These are phyloP conservation scores for Caenorhabditis briggsae DNA, from an alignment of 1,140 invertebrate genomes.

Conservation along the genomic window DNA sequence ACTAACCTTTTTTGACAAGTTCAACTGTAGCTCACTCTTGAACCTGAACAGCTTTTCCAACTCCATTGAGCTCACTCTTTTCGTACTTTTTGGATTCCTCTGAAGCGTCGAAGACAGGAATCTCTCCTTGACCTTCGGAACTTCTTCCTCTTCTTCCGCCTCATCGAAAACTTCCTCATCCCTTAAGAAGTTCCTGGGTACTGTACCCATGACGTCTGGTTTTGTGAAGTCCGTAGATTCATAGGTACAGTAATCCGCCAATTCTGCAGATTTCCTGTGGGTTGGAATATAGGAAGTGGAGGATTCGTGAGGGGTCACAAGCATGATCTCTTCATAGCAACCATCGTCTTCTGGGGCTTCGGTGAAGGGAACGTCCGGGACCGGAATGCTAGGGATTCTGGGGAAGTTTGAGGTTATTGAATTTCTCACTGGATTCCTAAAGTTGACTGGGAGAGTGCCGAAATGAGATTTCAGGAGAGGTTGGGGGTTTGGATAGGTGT, in stretches of 20 bases:
- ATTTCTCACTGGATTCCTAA: neutral
- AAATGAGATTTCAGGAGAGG: too few species aligned
- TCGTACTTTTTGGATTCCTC: neutral
- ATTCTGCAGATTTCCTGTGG: neutral
- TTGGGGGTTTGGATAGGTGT: too few species aligned
- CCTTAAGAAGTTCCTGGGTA: too few species aligned
- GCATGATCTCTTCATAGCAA: constrained; percentile 27
- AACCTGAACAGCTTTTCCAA: constrained; percentile 65
- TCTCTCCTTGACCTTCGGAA: neutral
- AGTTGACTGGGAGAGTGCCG: neutral
- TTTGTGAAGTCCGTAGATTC: constrained; percentile 17
- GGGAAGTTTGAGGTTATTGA: neutral
- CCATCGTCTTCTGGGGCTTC: neutral
- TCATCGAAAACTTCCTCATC: constrained; percentile 40
- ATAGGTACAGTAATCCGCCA: neutral
- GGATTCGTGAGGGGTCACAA: neutral
- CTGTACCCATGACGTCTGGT: neutral
- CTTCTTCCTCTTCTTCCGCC: neutral
- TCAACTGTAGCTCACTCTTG: constrained; percentile 66
- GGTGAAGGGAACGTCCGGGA: neutral
- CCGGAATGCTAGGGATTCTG: constrained; percentile 24
- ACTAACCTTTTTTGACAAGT: constrained; percentile 65
- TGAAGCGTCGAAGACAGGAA: constrained; percentile 15
- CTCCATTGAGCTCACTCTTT: constrained; percentile 63
- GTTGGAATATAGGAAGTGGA: neutral